Evolutionary conservation across 1,140 invertebrate species (phyloP).

Genomic region (Drosophila obscura): DNA sequence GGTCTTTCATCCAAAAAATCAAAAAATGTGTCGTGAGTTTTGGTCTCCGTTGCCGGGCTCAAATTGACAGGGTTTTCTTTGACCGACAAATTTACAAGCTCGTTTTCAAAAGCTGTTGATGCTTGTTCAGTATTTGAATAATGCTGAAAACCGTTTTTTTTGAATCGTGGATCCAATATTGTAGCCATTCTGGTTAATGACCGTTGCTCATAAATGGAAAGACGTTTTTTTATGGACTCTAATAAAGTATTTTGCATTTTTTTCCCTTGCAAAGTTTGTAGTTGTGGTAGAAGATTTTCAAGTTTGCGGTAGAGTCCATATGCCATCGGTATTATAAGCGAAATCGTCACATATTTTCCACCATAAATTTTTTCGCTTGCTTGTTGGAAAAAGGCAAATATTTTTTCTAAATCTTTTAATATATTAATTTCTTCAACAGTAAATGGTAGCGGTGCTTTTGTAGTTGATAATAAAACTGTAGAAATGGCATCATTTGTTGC

Average conservation of each 20-base stretch:
- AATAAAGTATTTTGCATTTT: no score
- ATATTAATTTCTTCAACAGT: constrained; percentile 14
- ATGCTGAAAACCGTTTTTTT: not conserved
- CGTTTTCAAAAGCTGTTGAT: not conserved
- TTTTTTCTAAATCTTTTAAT: constrained; percentile 5
- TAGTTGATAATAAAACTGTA: constrained; percentile 17
- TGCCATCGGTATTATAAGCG: constrained; percentile 1
- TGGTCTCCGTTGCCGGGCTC: no score
- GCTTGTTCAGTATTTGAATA: not conserved
- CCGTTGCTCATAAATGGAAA: no score
- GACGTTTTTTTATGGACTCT: no score
- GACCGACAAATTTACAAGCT: not conserved
- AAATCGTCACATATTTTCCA: not conserved
- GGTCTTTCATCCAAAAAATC: no score
- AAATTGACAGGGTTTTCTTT: no score
- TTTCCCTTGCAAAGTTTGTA: no score
- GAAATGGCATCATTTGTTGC: constrained; percentile 23
- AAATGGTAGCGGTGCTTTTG: constrained; percentile 18
- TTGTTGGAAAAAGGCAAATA: constrained; percentile 2
- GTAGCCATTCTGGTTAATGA: no score
- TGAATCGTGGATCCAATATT: not conserved
- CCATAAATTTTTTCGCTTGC: constrained; percentile 3
- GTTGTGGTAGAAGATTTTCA: not conserved
- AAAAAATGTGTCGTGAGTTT: no score
- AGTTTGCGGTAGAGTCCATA: constrained; percentile 9